Evolutionary conservation across 2,113 vertebrate species (phyloP).

Genomic region (Phylloscopus whistleri): DNA sequence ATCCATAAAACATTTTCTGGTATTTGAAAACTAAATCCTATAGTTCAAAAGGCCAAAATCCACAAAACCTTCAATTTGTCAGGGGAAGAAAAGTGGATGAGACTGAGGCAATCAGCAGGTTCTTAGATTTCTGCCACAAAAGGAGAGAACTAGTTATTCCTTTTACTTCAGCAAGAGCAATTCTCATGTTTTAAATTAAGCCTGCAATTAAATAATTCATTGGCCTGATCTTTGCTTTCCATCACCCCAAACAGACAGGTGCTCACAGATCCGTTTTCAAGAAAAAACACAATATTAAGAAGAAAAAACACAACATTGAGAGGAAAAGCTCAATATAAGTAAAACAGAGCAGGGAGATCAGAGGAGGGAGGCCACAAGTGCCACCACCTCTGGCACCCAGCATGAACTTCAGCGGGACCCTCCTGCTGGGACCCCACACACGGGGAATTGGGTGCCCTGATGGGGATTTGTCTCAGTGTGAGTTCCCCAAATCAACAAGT

Average conservation of each 20-base stretch:
- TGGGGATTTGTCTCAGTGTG: accelerated
- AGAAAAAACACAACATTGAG: neutral
- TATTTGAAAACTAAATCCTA: slow-evolving; percentile 24
- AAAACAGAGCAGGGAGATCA: neutral
- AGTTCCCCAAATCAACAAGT: neutral
- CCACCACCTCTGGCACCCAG: neutral
- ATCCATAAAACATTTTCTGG: neutral
- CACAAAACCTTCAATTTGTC: neutral
- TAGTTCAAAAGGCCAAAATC: neutral
- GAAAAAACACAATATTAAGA: neutral
- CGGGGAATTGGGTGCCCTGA: accelerated
- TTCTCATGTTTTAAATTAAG: neutral
- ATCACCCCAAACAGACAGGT: neutral
- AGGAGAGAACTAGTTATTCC: neutral
- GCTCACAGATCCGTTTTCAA: neutral
- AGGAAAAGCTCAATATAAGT: neutral
- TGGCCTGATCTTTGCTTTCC: neutral
- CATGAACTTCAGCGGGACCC: neutral
- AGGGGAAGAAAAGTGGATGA: neutral
- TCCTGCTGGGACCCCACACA: neutral
- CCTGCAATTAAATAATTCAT: neutral
- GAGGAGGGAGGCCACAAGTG: neutral
- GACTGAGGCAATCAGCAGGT: neutral
- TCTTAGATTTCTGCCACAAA: neutral
- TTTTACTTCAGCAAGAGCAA: neutral